These are phyloP conservation scores for Sphaerophoria taeniata DNA, from an alignment of 2,888 invertebrate species.

Conservation along the genomic window DNA sequence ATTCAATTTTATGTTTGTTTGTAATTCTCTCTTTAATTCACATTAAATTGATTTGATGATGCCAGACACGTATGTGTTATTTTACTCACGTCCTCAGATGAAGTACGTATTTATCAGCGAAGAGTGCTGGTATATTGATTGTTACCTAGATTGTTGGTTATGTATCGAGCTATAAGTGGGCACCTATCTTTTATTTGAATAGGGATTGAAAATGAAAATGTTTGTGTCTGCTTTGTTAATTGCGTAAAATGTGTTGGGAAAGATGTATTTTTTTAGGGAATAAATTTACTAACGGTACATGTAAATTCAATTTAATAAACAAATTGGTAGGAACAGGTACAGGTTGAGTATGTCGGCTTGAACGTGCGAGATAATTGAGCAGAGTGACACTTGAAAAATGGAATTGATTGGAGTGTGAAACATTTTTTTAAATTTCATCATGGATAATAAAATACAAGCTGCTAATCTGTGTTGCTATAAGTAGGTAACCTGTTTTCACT, in stretches of 20 bases:
- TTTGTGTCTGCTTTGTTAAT: constrained; percentile 60
- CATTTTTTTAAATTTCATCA: constrained; percentile 20
- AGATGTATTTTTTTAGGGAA: constrained; percentile 44
- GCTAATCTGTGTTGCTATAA: no score
- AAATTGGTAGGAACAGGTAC: constrained; percentile 10
- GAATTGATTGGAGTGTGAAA: constrained; percentile 29
- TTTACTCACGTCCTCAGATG: constrained; percentile 70
- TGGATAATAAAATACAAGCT: no score
- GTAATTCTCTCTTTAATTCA: constrained; percentile 61
- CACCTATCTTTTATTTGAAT: constrained; percentile 56
- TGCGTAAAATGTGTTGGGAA: constrained; percentile 57
- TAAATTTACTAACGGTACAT: constrained; percentile 55
- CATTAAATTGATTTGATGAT: constrained; percentile 63
- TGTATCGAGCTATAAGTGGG: not conserved
- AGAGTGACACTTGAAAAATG: constrained; percentile 13
- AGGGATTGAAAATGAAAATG: constrained; percentile 62
- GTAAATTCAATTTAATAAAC: constrained; percentile 14
- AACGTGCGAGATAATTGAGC: constrained; percentile 7
- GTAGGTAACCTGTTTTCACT: no score
- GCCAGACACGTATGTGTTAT: constrained; percentile 68
- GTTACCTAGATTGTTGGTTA: constrained; percentile 45
- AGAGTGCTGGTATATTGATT: constrained; percentile 70
- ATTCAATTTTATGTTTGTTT: constrained; percentile 67
- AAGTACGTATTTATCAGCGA: constrained; percentile 70
- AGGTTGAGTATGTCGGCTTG: constrained; percentile 1